A percentile compares a stretch with the other conserved stretches of the same genome.
Evolutionary conservation across 2,797 vertebrate genomes (phyloP).

Genomic region (Enteromius treurensis): DNA sequence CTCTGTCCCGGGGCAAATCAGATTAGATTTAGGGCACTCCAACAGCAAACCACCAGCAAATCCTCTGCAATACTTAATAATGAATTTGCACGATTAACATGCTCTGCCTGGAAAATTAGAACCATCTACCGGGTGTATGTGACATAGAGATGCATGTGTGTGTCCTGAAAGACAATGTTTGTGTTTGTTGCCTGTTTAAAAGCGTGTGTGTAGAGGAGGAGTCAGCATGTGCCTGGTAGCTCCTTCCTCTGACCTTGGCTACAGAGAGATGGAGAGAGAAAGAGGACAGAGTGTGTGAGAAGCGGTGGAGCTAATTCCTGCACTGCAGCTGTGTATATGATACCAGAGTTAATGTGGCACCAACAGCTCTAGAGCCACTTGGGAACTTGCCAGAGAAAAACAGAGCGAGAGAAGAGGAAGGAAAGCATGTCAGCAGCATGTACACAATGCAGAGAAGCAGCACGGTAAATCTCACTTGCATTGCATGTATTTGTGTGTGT

Average conservation of each 20-base stretch:
- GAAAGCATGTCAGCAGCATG: constrained; percentile 35
- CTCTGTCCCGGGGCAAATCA: constrained; percentile 33
- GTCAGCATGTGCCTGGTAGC: constrained; percentile 55
- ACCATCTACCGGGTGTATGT: not conserved
- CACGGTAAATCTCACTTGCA: constrained; percentile 47
- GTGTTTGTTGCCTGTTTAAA: constrained; percentile 40
- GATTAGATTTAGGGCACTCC: constrained; percentile 40
- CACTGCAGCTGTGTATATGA: constrained; percentile 51
- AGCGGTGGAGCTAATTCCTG: constrained; percentile 51
- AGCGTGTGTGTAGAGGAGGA: constrained; percentile 51
- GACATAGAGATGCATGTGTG: not conserved
- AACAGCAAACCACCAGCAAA: not conserved
- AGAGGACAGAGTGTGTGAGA: constrained; percentile 52
- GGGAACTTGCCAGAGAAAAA: constrained; percentile 38
- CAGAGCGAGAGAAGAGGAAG: constrained; percentile 22
- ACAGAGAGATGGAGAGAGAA: constrained; percentile 46
- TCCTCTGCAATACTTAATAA: not conserved
- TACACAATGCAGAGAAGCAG: constrained; percentile 24
- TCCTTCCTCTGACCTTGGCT: constrained; percentile 63
- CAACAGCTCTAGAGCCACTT: constrained; percentile 30
- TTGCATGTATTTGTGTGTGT: constrained; percentile 2
- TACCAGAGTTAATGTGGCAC: constrained; percentile 46
- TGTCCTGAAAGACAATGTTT: constrained; percentile 32
- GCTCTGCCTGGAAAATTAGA: not conserved
- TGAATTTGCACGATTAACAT: not conserved